Evolutionary conservation across 2,113 vertebrate genomes (phyloP).

Genomic region (Theristicus caerulescens): DNA sequence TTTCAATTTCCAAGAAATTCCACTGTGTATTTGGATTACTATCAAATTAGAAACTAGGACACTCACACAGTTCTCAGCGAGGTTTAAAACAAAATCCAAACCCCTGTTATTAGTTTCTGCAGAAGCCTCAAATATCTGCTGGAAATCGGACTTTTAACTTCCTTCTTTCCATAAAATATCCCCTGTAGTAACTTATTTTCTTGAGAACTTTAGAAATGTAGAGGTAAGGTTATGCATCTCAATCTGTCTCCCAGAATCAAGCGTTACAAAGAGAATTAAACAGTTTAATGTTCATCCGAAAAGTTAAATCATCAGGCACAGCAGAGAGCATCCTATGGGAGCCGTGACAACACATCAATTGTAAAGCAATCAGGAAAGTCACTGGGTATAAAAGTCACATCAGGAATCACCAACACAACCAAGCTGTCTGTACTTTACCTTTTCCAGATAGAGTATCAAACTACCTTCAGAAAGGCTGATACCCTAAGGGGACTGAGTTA

Average conservation of each 20-base stretch:
- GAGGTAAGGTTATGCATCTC: constrained; percentile 2
- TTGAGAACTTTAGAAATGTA: neutral
- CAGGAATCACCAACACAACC: neutral
- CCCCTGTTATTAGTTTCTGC: constrained; percentile 37
- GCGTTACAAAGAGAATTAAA: constrained; percentile 31
- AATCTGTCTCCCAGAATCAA: constrained; percentile 3
- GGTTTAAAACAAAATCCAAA: constrained; percentile 39
- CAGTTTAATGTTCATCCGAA: neutral
- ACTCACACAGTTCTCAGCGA: constrained; percentile 22
- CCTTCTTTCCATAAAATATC: constrained; percentile 23
- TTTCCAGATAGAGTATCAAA: neutral
- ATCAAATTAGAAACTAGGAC: constrained; percentile 57
- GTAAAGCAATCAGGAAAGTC: neutral
- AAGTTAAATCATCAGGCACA: constrained; percentile 16
- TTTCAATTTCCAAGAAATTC: constrained; percentile 59
- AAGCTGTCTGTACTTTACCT: neutral
- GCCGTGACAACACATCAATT: constrained; percentile 12
- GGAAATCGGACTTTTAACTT: constrained; percentile 11
- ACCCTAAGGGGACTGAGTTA: neutral
- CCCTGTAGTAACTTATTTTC: neutral
- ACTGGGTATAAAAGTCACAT: neutral
- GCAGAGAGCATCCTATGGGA: constrained; percentile 21
- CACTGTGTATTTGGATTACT: constrained; percentile 57
- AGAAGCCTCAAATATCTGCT: constrained; percentile 29
- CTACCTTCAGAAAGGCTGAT: neutral